Percentiles rank a stretch among this genome's conserved stretches.
phyloP scores from a whole-genome alignment of 2,797 vertebrate genomes.

The Pseudotriccus pelzelni region DNA sequence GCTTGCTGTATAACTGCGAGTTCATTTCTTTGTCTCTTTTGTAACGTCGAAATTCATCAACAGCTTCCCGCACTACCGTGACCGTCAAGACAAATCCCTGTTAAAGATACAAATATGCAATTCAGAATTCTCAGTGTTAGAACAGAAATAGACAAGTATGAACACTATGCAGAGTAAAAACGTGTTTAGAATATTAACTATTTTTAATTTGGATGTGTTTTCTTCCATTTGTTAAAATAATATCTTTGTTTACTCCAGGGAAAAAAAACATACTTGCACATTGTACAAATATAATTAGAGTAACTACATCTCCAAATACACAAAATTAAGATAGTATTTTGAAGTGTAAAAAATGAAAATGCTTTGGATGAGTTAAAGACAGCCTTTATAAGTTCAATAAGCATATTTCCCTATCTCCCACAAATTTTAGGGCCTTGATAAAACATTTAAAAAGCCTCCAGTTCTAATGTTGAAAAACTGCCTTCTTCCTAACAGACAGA shows the following conservation, averaged over 20 bases:
- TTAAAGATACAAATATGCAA: conserved; percentile 27
- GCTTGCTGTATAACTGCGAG: conserved; percentile 95
- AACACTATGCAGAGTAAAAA: not conserved
- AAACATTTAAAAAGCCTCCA: not conserved
- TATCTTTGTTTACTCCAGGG: not conserved
- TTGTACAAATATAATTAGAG: not conserved
- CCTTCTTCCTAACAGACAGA: not conserved
- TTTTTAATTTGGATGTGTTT: not conserved
- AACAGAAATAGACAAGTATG: not conserved
- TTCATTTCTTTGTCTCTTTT: conserved; percentile 98
- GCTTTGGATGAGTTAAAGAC: not conserved
- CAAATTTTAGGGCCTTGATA: not conserved
- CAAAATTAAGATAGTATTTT: not conserved
- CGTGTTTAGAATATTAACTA: not conserved
- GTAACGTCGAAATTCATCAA: conserved; percentile 92
- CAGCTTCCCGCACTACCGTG: conserved; percentile 91
- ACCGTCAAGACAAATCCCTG: conserved; percentile 95
- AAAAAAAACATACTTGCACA: not conserved
- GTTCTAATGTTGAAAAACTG: not conserved
- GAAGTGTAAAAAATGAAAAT: not conserved
- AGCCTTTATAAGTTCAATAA: not conserved
- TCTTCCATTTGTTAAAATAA: not conserved
- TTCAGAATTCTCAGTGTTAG: conserved; percentile 1
- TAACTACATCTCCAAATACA: not conserved
- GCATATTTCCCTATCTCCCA: not conserved